Conservation (phyloP, 2,888 invertebrate genomes). For the Pedicia rivosa region DNA sequence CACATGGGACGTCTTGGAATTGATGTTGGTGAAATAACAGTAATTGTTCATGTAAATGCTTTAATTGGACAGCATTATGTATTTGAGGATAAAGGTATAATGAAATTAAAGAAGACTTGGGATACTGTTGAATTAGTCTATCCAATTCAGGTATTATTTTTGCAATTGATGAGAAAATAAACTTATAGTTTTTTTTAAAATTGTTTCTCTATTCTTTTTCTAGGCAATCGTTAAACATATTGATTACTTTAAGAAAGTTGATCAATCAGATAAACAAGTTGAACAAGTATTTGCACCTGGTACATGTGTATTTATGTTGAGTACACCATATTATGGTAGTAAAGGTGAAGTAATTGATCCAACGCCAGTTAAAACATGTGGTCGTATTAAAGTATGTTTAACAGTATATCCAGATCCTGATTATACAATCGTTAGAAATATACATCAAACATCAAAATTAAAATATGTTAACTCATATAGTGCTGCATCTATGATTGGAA, state of each 20-base stretch:
- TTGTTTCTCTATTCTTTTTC: conserved; percentile 8
- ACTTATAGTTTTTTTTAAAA: background rate
- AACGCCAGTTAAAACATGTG: conserved; percentile 20
- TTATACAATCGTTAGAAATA: conserved; percentile 15
- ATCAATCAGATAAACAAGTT: conserved; percentile 24
- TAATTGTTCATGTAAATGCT: conserved; percentile 53
- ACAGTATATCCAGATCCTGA: conserved; percentile 23
- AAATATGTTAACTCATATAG: conserved; percentile 20
- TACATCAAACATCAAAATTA: conserved; percentile 17
- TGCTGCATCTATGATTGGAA: conserved; percentile 30
- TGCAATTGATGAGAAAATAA: background rate
- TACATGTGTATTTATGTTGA: conserved; percentile 57
- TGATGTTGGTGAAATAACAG: conserved; percentile 47
- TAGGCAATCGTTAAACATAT: conserved; percentile 49
- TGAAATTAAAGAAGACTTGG: conserved; percentile 60
- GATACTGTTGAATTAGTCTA: conserved; percentile 41
- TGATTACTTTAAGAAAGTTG: conserved; percentile 28
- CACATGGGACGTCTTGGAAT: conserved; percentile 63
- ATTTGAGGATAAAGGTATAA: conserved; percentile 41
- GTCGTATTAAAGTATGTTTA: conserved; percentile 24
- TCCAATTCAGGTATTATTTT: conserved; percentile 34
- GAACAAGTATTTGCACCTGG: conserved; percentile 50
- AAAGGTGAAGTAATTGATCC: conserved; percentile 49
- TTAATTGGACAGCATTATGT: conserved; percentile 51
- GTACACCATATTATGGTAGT: conserved; percentile 65